Evolutionary conservation across 2,888 invertebrate species (phyloP), one percentile per base, ranked within the genome.

Genomic region (Amphipoea oculea): DNA sequence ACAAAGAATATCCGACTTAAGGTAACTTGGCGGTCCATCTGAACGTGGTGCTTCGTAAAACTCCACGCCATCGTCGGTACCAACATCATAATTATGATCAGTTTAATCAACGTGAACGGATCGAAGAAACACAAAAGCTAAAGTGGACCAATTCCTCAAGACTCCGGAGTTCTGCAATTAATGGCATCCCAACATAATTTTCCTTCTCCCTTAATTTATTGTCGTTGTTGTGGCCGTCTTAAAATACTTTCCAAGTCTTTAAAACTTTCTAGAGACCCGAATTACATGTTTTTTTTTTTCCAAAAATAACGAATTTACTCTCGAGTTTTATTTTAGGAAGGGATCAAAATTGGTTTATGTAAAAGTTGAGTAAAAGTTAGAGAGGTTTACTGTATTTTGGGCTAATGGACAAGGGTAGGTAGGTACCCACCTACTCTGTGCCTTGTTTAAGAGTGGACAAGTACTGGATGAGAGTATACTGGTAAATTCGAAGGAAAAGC

Each of bases 151-250:
- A 42, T 17, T 68, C 23, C 45, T 79, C 62, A 63, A 65, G 29
- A 62, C 12, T 36, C 65, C 69, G 23, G 65, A 73, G 76, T 65
- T 57, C 42, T 63, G 65, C 88, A 83, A 88, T 88, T 86, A 86
- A 86, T 88, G 77, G 77, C 71, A 78, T 73, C 66, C 65, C 57
- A 78, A 78, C 76, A 82, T 74, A 65, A 76, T 79, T 71, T 70
- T 45, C 5, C 82, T 76, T 82, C 70, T 77, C 40, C 73, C 73
- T 71, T 77, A 79, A 88, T 84, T 81, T 84, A 81, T 86, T 86
- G 80, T 79, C 82, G 66, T 86, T 86, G 86, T 88, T 86, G 86
- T 81, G 86, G 85, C 73, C 72, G 51, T 69, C 80, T 83, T 83
- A 69, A 76, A 78, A 78, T 85, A 88, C 74, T 86, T 82, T 74